These are phyloP conservation scores for Pteria penguin DNA, from an alignment of 2,888 invertebrate species.

Conservation along the genomic window DNA sequence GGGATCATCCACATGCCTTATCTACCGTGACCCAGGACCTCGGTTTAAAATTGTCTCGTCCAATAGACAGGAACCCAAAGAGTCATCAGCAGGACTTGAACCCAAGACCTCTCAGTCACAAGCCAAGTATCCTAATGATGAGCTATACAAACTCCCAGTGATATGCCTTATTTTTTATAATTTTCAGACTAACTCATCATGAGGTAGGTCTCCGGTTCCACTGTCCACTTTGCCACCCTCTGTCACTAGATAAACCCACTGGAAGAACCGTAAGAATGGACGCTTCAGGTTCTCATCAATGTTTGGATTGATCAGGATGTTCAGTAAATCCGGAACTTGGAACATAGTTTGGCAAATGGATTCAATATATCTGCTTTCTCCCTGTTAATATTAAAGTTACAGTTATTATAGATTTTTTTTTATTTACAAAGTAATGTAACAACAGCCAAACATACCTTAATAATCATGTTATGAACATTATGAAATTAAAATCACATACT, in stretches of 20 bases:
- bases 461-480: no score
- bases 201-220: constrained; percentile 76
- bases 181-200: constrained; percentile 70
- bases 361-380: constrained; percentile 79
- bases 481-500: no score
- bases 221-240: constrained; percentile 77
- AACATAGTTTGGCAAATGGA: constrained; percentile 79
- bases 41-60: no score
- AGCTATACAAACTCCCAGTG: no score
- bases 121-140: no score
- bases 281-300: constrained; percentile 74
- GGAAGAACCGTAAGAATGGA: constrained; percentile 76
- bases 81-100: no score
- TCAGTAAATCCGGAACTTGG: constrained; percentile 73
- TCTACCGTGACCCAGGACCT: background rate
- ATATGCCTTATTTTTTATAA: no score
- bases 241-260: constrained; percentile 78
- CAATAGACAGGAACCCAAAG: no score
- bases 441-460: no score
- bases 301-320: constrained; percentile 70
- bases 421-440: no score
- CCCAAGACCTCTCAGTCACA: no score
- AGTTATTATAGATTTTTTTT: no score
- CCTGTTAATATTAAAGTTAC: constrained; percentile 58
- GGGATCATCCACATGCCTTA: background rate